Base-by-base conservation (phyloP, 92 coral and sea anemone species). In the Umimayanthus chanpuru region DNA sequence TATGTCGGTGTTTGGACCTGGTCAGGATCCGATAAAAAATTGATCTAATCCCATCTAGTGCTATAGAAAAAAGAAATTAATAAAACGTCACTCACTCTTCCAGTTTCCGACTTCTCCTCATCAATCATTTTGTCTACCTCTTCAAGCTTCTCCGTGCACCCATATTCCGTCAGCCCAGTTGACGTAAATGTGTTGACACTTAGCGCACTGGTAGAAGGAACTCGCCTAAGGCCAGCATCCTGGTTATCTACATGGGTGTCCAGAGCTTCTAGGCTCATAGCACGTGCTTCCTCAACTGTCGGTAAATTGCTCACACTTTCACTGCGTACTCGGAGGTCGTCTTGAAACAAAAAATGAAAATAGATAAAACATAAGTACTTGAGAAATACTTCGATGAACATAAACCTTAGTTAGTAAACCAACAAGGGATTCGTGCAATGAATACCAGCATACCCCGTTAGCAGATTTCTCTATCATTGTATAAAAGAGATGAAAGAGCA, bases 91-190 rank as follows among this genome's bases (percentile, higher is more conserved):
- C 92, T 83, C 41, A 90, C 93, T 25, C 85, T 82, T 76, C 93
- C 93, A 23, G 76, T 79, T 68, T 90, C 93, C 39, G 89, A 86
- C 41, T 74, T 81, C 76, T 90, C 93, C 23, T 90, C 93, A 74
- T 76, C 93, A 32, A 90, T 82, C 87, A 90, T 74, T 81, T 90
- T 87, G 67, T 90, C 78, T 29, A 49, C 75, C 30, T 83, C 87
- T 5, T 26, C 41, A 18, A 26, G 67, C 26, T 83, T 68, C 14
- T 36, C 87, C 26, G 65, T 71, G 44, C 18, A 47, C 6, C 78
- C 87, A 41, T 28, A 83, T 47, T 83, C 87, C 2, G 87, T 83
- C 56, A 25, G 70, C n/a, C 87, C 87, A 71, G 78, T 83, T 11
- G 87, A 68, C 6, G 87, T 32, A 70, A 83, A 83, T 26, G 87